Percentiles rank a stretch among this genome's conserved stretches.
phyloP scores from a whole-genome alignment of 2,888 invertebrate species.

The Scaptomyza parva region DNA sequence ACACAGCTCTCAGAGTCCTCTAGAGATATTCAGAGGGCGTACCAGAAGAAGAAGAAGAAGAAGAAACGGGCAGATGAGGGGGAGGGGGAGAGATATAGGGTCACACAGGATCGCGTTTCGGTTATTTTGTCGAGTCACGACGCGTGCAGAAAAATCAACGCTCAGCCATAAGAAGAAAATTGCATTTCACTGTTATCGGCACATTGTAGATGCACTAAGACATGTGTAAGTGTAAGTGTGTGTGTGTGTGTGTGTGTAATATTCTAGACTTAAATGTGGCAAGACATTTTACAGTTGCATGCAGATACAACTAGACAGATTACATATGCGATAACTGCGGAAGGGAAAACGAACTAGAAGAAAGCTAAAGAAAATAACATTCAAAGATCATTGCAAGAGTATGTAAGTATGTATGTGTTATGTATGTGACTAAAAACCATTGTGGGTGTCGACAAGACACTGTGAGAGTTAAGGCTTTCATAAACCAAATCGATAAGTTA shows the following conservation, averaged over 20 bases:
- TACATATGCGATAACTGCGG: neutral
- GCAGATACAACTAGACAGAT: neutral
- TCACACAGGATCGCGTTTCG: slow-evolving; percentile 10
- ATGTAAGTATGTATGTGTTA: neutral
- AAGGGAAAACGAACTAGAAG: no score
- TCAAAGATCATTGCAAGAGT: neutral
- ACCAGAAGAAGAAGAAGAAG: neutral
- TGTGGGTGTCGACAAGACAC: no score
- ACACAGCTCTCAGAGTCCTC: no score
- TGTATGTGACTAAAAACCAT: no score
- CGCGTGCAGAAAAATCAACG: slow-evolving; percentile 72
- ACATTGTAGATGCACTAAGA: slow-evolving; percentile 29
- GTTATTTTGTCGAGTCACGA: slow-evolving; percentile 49
- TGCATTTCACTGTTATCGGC: slow-evolving; percentile 71
- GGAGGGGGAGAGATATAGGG: neutral
- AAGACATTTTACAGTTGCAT: slow-evolving; percentile 3
- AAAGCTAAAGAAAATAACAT: no score
- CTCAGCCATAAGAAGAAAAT: slow-evolving; percentile 71
- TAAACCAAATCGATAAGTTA: no score
- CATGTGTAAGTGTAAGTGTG: slow-evolving; percentile 17
- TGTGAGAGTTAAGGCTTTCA: no score
- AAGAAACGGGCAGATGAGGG: neutral
- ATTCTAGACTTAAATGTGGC: slow-evolving; percentile 8
- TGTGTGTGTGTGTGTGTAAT: slow-evolving; percentile 11
- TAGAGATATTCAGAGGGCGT: neutral